A percentile compares a stretch with the other conserved stretches of the same genome.
Evolutionary conservation across 2,888 invertebrate species (phyloP).

Genomic region (Drosophila yooni): DNA sequence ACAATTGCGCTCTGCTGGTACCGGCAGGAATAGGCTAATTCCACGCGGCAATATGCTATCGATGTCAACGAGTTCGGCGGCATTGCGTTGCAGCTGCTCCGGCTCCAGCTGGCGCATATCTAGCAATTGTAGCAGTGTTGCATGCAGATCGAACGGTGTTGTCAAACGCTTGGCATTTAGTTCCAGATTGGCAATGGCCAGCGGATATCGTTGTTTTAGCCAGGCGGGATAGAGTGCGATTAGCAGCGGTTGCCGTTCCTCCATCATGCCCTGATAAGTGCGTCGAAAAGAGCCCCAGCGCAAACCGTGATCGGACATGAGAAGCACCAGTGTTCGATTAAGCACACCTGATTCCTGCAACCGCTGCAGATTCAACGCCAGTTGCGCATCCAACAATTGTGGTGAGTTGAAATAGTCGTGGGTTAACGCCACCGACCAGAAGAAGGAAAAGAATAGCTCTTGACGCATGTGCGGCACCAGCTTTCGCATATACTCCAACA

Average conservation of each 20-base stretch:
- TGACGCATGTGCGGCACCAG: slow-evolving; percentile 87
- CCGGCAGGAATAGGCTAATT: slow-evolving; percentile 91
- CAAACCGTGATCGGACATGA: slow-evolving; percentile 96
- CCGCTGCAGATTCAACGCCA: slow-evolving; percentile 79
- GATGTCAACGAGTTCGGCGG: slow-evolving; percentile 62
- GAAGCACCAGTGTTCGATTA: slow-evolving; percentile 86
- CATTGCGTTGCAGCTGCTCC: slow-evolving; percentile 82
- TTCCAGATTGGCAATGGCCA: slow-evolving; percentile 88
- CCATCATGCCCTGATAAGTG: slow-evolving; percentile 94
- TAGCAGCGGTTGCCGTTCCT: slow-evolving; percentile 94
- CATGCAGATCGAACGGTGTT: slow-evolving; percentile 93
- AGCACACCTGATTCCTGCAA: slow-evolving; percentile 87
- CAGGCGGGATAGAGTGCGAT: slow-evolving; percentile 90
- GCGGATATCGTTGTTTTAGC: slow-evolving; percentile 88
- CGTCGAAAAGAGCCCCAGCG: slow-evolving; percentile 92
- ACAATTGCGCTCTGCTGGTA: slow-evolving; percentile 91
- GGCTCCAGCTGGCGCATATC: slow-evolving; percentile 86
- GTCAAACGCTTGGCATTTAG: slow-evolving; percentile 90
- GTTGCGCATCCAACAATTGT: slow-evolving; percentile 88
- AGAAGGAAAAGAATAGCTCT: slow-evolving; percentile 91
- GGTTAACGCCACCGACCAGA: slow-evolving; percentile 93
- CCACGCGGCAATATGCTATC: slow-evolving; percentile 86
- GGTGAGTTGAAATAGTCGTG: slow-evolving; percentile 94
- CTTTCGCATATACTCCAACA: slow-evolving; percentile 90
- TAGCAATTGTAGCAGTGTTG: slow-evolving; percentile 90